Base-by-base conservation (phyloP, 1,140 invertebrate genomes). In the Epicauta chinensis region DNA sequence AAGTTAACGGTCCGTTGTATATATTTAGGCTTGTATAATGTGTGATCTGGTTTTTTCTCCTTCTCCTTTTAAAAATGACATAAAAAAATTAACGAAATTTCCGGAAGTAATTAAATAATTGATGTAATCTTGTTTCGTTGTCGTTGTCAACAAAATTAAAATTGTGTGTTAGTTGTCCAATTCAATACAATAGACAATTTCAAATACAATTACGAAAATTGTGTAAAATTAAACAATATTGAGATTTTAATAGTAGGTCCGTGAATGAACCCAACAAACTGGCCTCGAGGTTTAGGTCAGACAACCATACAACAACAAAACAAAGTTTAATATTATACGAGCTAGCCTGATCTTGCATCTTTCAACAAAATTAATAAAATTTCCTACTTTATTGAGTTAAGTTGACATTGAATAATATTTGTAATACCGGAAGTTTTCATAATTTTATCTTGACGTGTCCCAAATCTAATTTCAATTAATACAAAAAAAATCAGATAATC, bases 241-340 rank as follows among this genome's bases (percentile, higher is more conserved):
- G 37, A 45, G 51, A 42, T 34, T 51, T 49, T 13, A 51, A 51
- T 46, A 39, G 41, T 30, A 32, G 41, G 42, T 53, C 50, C 40
- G 50, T 51, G 43, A 45, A 51, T 43, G 43, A 51, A 51, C 32
- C 35, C 32, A 23, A 23, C 17, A 23, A 42, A 37, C 35, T 43
- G 23, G 40, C 41, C 51, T 44, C 37, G 41, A 12, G 36, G 51
- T 37, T 46, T 53, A 44, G 51, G 51, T 53, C 51, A 46, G 37
- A 43, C 51, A 32, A 43, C 42, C 32, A 23, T 23, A 23, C 23
- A 23, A 23, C 23, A 23, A 23, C 23, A 23, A 23, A 23, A 23
- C 23, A 23, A 23, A 3, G 7, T 23, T 53, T 53, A n/a, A n/a
- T n/a, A n/a, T n/a, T n/a, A n/a, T n/a, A n/a, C n/a, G n/a, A 52